phyloP scores from a whole-genome alignment of 2,888 invertebrate genomes.

The Sesamia inferens region DNA sequence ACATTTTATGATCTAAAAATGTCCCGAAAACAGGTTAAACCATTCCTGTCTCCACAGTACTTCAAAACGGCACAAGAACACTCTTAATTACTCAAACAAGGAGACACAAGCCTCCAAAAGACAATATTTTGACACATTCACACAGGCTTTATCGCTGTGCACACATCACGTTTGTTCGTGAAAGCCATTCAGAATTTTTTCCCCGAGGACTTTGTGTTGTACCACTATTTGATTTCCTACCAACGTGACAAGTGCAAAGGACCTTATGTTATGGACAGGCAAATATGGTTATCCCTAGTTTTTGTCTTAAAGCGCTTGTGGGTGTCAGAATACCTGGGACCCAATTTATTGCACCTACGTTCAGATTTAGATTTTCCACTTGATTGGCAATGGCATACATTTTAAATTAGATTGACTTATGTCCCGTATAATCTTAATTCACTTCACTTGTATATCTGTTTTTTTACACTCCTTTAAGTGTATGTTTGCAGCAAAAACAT shows the following conservation, averaged over 20 bases:
- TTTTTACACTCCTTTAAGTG: constrained; percentile 42
- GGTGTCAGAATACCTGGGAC: constrained; percentile 71
- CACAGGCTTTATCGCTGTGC: constrained; percentile 87
- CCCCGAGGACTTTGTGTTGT: constrained; percentile 76
- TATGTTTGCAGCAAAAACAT: constrained; percentile 36
- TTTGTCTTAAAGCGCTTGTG: constrained; percentile 78
- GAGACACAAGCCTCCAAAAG: constrained; percentile 77
- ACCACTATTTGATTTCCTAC: constrained; percentile 86
- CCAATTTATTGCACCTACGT: constrained; percentile 75
- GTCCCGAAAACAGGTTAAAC: constrained; percentile 10
- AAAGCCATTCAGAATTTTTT: constrained; percentile 87
- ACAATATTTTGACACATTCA: constrained; percentile 90
- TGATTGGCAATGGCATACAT: constrained; percentile 62
- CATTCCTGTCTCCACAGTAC: constrained; percentile 5
- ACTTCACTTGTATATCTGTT: constrained; percentile 29
- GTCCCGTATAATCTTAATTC: constrained; percentile 41
- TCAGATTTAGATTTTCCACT: constrained; percentile 67
- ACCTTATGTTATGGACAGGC: constrained; percentile 82
- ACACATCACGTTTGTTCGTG: constrained; percentile 88
- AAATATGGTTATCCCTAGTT: constrained; percentile 83
- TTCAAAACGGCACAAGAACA: constrained; percentile 60
- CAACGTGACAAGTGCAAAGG: constrained; percentile 88
- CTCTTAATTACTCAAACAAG: constrained; percentile 79
- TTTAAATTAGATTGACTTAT: constrained; percentile 62
- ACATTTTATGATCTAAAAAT: neutral